Conservation (phyloP, 2,888 invertebrate genomes). For the Orthosia gothica region DNA sequence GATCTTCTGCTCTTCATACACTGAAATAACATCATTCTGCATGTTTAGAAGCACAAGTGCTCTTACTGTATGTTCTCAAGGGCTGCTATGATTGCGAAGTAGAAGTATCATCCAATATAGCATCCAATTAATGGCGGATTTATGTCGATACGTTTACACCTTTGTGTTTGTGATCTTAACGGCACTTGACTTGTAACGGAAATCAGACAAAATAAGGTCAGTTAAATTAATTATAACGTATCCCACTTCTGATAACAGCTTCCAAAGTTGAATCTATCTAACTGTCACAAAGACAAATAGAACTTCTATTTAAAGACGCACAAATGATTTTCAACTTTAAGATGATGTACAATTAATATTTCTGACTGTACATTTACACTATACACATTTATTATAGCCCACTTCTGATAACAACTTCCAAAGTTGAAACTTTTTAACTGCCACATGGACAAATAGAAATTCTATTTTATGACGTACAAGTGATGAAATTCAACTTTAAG, state of each 20-base stretch:
- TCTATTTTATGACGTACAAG: too few species aligned
- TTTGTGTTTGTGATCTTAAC: conserved; percentile 14
- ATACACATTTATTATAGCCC: neutral
- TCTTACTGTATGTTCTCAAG: neutral
- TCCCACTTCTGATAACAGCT: neutral
- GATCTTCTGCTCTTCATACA: neutral
- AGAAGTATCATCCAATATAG: neutral
- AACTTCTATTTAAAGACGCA: neutral
- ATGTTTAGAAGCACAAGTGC: neutral
- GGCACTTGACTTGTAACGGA: neutral
- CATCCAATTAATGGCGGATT: conserved; percentile 20
- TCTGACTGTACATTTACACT: neutral
- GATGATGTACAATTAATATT: neutral
- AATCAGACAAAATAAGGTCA: neutral
- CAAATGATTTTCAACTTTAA: neutral
- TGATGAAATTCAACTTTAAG: too few species aligned
- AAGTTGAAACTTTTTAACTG: too few species aligned
- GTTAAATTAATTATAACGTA: neutral
- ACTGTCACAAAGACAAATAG: neutral
- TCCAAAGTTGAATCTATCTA: neutral
- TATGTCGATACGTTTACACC: neutral
- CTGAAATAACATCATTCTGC: neutral
- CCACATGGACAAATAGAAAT: too few species aligned
- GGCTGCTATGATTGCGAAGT: neutral
- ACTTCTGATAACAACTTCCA: too few species aligned